Evolutionary conservation across 1,140 invertebrate genomes (phyloP), one percentile per base, ranked within the genome.

Genomic region (Euura saliciscinereae): DNA sequence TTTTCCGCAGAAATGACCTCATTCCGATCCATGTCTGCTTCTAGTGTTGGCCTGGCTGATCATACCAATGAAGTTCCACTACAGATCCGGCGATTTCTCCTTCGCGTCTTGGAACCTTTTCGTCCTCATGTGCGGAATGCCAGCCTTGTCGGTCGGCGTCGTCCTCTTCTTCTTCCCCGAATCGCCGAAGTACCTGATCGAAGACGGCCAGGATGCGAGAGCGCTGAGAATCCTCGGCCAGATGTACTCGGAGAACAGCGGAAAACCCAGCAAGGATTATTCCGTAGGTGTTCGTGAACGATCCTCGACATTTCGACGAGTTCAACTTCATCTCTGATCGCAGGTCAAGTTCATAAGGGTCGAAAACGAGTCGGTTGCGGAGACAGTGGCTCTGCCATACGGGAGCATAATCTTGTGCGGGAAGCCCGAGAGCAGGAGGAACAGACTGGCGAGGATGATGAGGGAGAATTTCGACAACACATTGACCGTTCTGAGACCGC

Each of bases 171-270:
- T 85, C 11, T 88, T 91, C 75, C 91, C 91, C 3, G 91, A 92
- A 77, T 91, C 90, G 71, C 91, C 91, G 0, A 91, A 91, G 76
- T 92, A 88, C 75, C 80, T 91, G 0, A 83, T 91, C 3, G 85
- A 87, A 44, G 82, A 79, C 73, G 86, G 88, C 75, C 76, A 85
- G 65, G 79, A 85, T 67, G 76, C 84, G 0, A 77, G 87, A 46
- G 78, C 89, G 8, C 69, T 89, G 0, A 74, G 85, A 11, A 82
- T 89, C 6, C 78, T 90, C 2, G 76, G 76, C 43, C 73, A 79
- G 11, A 88, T 90, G 74, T 89, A 82, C 72, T 59, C 78, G 0
- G 76, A 80, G 4, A 90, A 90, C 74, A 89, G 81, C 2, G 82
- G 83, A 11, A 75, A 82, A 5, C 76, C 81, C 5, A 74, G 78